Percentiles rank a stretch among this genome's conserved stretches.
These are phyloP conservation scores for Drosophila eugracilis DNA, from an alignment of 1,140 invertebrate genomes.

Conservation along the genomic window DNA sequence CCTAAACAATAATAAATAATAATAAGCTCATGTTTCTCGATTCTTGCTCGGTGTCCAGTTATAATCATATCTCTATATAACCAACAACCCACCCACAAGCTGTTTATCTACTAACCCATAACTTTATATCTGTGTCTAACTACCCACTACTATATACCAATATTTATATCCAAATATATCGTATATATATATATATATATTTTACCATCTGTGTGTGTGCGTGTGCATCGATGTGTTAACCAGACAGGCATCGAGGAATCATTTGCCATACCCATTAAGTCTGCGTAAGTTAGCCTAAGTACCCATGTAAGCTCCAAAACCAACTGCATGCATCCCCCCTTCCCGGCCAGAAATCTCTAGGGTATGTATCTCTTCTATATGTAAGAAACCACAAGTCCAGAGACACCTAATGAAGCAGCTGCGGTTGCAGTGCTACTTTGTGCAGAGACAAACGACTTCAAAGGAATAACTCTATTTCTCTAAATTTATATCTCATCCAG, in stretches of 20 bases:
- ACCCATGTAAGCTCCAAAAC: conserved; percentile 46
- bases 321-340: conserved; percentile 46
- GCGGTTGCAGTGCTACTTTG: conserved; percentile 2
- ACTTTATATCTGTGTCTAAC: conserved; percentile 46
- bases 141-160: conserved; percentile 22
- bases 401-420: conserved; percentile 28
- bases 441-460: conserved; percentile 21
- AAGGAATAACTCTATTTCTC: conserved; percentile 22
- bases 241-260: conserved; percentile 22
- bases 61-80: conserved; percentile 40
- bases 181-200: conserved; percentile 20
- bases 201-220: conserved; percentile 38
- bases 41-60: conserved; percentile 63
- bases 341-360: conserved; percentile 13
- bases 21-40: conserved; percentile 57
- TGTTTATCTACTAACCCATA: conserved; percentile 32
- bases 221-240: conserved; percentile 48
- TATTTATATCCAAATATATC: conserved; percentile 28
- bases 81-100: conserved; percentile 18
- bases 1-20: conserved; percentile 45
- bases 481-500: conserved; percentile 34
- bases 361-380: not conserved
- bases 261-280: conserved; percentile 54
- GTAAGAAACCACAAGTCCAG: conserved; percentile 7
- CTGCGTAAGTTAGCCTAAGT: conserved; percentile 68